These are phyloP conservation scores for Mamestra brassicae DNA, from an alignment of 2,888 invertebrate species.

Conservation along the genomic window DNA sequence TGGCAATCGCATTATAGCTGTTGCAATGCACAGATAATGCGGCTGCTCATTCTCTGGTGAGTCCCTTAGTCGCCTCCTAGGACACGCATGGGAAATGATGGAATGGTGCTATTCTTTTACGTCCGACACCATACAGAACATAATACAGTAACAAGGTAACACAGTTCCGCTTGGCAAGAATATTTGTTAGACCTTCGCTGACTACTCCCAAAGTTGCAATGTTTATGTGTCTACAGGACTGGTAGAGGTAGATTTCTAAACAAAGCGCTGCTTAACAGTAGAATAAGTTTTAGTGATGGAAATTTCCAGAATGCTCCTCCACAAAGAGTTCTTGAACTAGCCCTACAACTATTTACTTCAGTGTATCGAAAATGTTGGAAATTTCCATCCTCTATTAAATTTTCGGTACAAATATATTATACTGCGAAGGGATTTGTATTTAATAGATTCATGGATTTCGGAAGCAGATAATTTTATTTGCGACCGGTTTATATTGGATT, in stretches of 20 bases:
- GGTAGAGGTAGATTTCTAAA: background rate
- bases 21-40: too few species aligned
- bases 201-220: too few species aligned
- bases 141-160: too few species aligned
- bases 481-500: slow-evolving; percentile 17
- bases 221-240: too few species aligned
- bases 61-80: too few species aligned
- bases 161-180: too few species aligned
- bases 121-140: too few species aligned
- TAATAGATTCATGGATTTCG: slow-evolving; percentile 35
- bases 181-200: too few species aligned
- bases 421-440: slow-evolving; percentile 27
- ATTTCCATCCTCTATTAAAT: slow-evolving; percentile 14
- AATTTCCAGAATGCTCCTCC: background rate
- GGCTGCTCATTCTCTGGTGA: too few species aligned
- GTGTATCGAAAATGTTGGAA: slow-evolving; percentile 25
- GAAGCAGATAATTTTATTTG: slow-evolving; percentile 33
- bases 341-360: background rate
- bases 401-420: slow-evolving; percentile 5
- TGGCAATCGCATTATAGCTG: too few species aligned
- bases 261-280: background rate
- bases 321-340: background rate
- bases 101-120: too few species aligned
- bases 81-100: too few species aligned
- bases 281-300: background rate